phyloP scores from a whole-genome alignment of 2,888 invertebrate species.

The Acleris cristana region DNA sequence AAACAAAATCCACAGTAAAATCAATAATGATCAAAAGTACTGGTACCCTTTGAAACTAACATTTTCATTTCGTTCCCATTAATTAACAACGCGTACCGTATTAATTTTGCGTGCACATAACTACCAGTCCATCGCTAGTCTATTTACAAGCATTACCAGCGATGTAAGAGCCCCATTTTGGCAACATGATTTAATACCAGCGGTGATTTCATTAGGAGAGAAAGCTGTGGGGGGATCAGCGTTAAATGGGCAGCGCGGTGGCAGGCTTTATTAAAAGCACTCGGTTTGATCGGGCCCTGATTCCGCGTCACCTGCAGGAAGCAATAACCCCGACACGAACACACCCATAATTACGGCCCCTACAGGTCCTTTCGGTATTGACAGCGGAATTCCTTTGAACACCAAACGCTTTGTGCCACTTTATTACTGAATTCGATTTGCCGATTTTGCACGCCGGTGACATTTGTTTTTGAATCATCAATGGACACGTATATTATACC shows the following conservation, averaged over 20 bases:
- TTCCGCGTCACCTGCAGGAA: conserved; percentile 77
- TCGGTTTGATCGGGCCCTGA: conserved; percentile 76
- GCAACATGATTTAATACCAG: conserved; percentile 42
- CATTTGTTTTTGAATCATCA: conserved; percentile 16
- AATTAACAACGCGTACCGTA: conserved; percentile 28
- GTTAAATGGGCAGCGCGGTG: conserved; percentile 48
- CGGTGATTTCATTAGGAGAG: conserved; percentile 35
- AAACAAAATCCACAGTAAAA: too few species aligned
- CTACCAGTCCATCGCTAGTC: conserved; percentile 34
- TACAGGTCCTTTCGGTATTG: conserved; percentile 64
- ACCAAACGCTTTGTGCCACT: conserved; percentile 59
- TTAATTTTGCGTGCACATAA: conserved; percentile 36
- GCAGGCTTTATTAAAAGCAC: conserved; percentile 76
- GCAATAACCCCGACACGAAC: conserved; percentile 69
- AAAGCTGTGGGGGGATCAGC: conserved; percentile 30
- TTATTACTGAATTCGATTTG: conserved; percentile 58
- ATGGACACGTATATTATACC: not conserved
- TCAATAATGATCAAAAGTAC: too few species aligned
- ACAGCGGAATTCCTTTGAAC: conserved; percentile 70
- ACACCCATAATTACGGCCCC: conserved; percentile 67
- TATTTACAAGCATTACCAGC: conserved; percentile 36
- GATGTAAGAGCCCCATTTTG: conserved; percentile 31
- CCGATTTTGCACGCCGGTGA: conserved; percentile 45
- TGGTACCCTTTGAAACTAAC: conserved; percentile 12
- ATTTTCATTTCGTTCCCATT: conserved; percentile 30